A percentile compares a stretch with the other conserved stretches of the same genome.
These are phyloP conservation scores for Hemicordylus capensis DNA, from an alignment of 2,113 vertebrate genomes.

Conservation along the genomic window DNA sequence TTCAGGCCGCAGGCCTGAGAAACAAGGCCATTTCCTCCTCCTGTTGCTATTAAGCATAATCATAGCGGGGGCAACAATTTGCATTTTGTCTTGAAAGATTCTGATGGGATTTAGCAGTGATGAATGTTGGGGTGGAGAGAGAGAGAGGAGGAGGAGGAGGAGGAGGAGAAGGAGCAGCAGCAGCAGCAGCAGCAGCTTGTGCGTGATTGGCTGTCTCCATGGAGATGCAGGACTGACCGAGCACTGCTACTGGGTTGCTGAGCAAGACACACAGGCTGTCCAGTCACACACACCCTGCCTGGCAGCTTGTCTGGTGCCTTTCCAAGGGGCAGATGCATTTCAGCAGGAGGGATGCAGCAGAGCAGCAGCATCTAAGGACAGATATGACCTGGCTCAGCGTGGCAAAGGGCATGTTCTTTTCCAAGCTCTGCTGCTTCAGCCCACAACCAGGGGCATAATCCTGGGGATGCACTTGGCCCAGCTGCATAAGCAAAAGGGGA, in stretches of 20 bases:
- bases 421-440: not conserved
- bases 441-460: not conserved
- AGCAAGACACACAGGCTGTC: not conserved
- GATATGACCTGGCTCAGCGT: not conserved
- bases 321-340: not conserved
- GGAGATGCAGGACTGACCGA: not conserved
- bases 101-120: not conserved
- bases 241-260: not conserved
- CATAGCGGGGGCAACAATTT: not conserved
- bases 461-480: not conserved
- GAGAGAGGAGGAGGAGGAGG: not conserved
- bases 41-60: not conserved
- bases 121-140: not conserved
- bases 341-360: no score
- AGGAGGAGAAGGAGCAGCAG: no score
- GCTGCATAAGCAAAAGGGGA: not conserved
- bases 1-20: not conserved
- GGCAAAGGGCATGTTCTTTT: not conserved
- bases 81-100: not conserved
- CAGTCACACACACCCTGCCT: not conserved
- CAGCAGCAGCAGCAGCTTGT: no score
- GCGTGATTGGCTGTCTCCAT: constrained; percentile 19
- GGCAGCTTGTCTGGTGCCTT: not conserved
- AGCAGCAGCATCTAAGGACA: not conserved
- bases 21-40: not conserved